These are phyloP conservation scores for Ectobius pallidus DNA, from an alignment of 2,888 invertebrate genomes.

Conservation along the genomic window DNA sequence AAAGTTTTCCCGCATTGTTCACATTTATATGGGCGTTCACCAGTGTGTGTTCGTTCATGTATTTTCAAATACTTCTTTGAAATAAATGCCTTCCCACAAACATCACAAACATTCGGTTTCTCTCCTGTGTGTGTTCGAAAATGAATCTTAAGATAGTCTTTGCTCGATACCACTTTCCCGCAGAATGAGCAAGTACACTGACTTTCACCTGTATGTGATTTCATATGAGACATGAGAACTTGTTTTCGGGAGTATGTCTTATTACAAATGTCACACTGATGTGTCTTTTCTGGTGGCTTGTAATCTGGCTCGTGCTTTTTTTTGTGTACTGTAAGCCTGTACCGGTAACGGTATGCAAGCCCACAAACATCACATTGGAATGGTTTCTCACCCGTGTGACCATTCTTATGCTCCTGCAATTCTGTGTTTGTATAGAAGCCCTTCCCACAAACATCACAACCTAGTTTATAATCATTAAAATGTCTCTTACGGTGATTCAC, in stretches of 20 bases:
- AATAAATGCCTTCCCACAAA: constrained; percentile 55
- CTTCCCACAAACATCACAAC: constrained; percentile 62
- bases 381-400: constrained; percentile 61
- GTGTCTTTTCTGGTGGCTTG: constrained; percentile 54
- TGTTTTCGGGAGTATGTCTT: constrained; percentile 54
- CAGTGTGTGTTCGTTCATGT: constrained; percentile 51
- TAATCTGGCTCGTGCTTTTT: constrained; percentile 52
- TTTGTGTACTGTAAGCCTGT: constrained; percentile 47
- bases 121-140: constrained; percentile 66
- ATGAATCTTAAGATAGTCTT: constrained; percentile 67
- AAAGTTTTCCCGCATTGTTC: constrained; percentile 50
- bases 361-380: constrained; percentile 59
- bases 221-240: constrained; percentile 54
- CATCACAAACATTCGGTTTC: constrained; percentile 65
- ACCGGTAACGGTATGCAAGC: constrained; percentile 36
- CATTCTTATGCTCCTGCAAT: constrained; percentile 63
- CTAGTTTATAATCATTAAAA: constrained; percentile 40
- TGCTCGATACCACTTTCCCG: constrained; percentile 64
- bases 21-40: constrained; percentile 48
- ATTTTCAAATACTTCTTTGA: constrained; percentile 46
- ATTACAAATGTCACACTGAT: constrained; percentile 54
- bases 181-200: constrained; percentile 66
- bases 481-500: constrained; percentile 41
- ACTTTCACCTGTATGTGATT: constrained; percentile 54
- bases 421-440: constrained; percentile 59